Base-by-base conservation (phyloP, 2,113 vertebrate genomes). In the Chamaea fasciata region DNA sequence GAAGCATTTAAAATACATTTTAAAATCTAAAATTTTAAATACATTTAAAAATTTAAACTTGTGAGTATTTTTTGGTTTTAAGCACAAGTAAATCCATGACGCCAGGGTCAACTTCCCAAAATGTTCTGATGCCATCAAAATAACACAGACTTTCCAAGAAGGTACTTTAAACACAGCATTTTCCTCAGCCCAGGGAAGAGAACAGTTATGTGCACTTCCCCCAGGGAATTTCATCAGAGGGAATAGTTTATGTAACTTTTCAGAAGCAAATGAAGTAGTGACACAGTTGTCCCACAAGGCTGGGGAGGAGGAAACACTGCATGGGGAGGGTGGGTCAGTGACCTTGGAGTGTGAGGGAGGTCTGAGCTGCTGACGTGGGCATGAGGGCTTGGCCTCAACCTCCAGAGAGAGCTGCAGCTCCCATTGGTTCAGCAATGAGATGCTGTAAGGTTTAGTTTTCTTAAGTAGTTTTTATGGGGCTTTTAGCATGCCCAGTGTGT, bases 281-380 rank as follows among this genome's bases (percentile, higher is more conserved):
- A 81, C 47, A 33, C 13, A 55, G 50, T 79, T 75, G 60, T 79
- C 35, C 74, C 41, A 11, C 49, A 60, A 52, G 1, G 3, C 47
- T 52, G 52, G 28, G 50, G 64, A 84, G 27, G 13, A 67, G 68
- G 63, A 82, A 69, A 21, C 0, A 0, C 26, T 63, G 46, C 24
- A 2, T 0, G 7, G 12, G 30, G 26, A 30, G 6, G 10, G 12
- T 19, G 11, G 5, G 5, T 50, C 30, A 27, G 42, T 42, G 41
- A 19, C 26, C 39, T 53, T 1, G 0, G 28, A 15, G 9, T 59
- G 59, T 5, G 33, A 47, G 24, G 15, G 41, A 47, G 44, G 24
- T 88, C 33, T 1, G 2, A 57, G 68, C 75, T 59, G 35, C 67
- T 86, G n/a, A 60, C 5, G 3, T 39, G 50, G 41, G 22, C 44